Evolutionary conservation across 2,797 vertebrate species (phyloP), one percentile per base, ranked within the genome.

Genomic region (Lepus oiostolus): DNA sequence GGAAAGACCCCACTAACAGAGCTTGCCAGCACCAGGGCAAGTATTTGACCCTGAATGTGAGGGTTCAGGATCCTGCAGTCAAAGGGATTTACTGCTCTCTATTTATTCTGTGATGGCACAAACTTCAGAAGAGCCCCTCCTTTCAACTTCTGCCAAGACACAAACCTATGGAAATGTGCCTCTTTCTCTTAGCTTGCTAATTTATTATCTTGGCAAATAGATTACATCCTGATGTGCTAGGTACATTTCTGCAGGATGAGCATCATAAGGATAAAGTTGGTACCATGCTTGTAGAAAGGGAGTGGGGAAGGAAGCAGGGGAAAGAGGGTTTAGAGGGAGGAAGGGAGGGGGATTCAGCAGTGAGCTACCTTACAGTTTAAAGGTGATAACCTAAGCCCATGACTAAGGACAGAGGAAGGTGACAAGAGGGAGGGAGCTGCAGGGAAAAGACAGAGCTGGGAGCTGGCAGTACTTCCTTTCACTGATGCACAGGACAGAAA

Each of bases 181-280:
- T 79, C 68, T 35, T 95, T 91, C 92, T 92, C 67, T 60, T 92
- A 81, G 80, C 32, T 94, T 86, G 35, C 70, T 95, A 50, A 32
- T 60, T 93, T 93, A 81, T 63, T 50, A 38, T 32, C 12, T 35
- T 71, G 71, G 54, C 47, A 77, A 65, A 85, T 70, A 93, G 90
- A 54, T 32, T 52, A 77, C 63, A n/a, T 68, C 22, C 30, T 19
- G 86, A 58, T 86, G 16, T 87, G 74, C 86, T 63, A 13, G 7
- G 30, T 24, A 35, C 88, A 63, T 93, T 77, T 96, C 93, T 91
- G 32, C 14, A 93, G 72, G 76, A 84, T 30, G 4, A 92, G 19
- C 4, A 84, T 19, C 0, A 14, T 9, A 52, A 58, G 7, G 13
- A 86, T 54, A 0, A 0, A 86, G 62, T 42, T 70, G 65, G 79